phyloP scores from a whole-genome alignment of 2,888 invertebrate species.

The Tortrix viridana region DNA sequence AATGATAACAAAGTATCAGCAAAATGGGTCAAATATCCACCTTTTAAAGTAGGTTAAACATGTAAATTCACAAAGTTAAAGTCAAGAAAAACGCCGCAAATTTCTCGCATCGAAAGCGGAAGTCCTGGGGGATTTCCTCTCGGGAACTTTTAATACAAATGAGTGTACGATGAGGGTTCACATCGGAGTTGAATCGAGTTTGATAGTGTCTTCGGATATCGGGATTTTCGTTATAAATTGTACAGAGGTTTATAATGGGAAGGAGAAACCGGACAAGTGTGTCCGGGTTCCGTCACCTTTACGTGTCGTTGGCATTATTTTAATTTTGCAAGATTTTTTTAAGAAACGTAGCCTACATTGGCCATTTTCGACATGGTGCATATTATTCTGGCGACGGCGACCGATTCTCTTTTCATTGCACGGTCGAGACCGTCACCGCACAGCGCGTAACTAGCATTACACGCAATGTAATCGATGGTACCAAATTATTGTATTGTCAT shows the following conservation, averaged over 20 bases:
- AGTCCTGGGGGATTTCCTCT: slow-evolving; percentile 1
- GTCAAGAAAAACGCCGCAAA: slow-evolving; percentile 15
- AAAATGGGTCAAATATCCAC: slow-evolving; percentile 1
- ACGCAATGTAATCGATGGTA: too few species aligned
- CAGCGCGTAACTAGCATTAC: too few species aligned
- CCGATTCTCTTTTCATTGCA: too few species aligned
- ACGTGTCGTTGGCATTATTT: too few species aligned
- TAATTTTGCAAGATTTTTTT: too few species aligned
- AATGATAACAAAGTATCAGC: neutral
- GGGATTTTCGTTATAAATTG: neutral
- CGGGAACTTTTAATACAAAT: slow-evolving; percentile 30
- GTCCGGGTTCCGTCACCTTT: too few species aligned
- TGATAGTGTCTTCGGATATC: slow-evolving; percentile 9
- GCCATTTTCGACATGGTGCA: too few species aligned
- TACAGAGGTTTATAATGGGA: neutral
- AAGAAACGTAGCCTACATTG: too few species aligned
- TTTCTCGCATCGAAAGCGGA: slow-evolving; percentile 8
- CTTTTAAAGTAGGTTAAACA: slow-evolving; percentile 26
- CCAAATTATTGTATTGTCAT: too few species aligned
- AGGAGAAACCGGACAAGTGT: neutral
- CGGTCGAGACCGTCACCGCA: too few species aligned
- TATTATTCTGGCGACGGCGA: too few species aligned
- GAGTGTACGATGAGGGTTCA: slow-evolving; percentile 21
- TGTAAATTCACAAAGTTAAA: slow-evolving; percentile 32
- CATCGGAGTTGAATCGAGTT: slow-evolving; percentile 13